Evolutionary conservation across 2,113 vertebrate genomes (phyloP).

Genomic region (Cynocephalus volans): DNA sequence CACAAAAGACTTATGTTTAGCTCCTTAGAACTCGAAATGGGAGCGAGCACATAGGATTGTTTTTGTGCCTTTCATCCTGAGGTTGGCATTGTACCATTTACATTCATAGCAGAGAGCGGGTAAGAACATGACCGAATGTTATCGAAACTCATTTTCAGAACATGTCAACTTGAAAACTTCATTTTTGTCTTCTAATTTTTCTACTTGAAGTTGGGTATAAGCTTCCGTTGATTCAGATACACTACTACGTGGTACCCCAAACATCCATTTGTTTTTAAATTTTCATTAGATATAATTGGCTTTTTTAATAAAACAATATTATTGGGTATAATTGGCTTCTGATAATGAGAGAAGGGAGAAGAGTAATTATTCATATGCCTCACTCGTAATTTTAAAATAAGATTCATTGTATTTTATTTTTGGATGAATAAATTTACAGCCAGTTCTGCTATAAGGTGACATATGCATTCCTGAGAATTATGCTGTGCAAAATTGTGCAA

Average conservation of each 20-base stretch:
- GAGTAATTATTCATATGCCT: not conserved
- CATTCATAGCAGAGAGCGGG: not conserved
- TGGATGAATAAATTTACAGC: not conserved
- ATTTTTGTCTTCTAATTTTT: slow-evolving; percentile 47
- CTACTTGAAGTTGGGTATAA: not conserved
- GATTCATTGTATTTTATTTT: not conserved
- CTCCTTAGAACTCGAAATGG: not conserved
- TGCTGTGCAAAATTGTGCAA: not conserved
- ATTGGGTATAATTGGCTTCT: not conserved
- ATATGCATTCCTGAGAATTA: not conserved
- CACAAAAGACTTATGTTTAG: not conserved
- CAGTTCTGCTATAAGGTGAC: not conserved
- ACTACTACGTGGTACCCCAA: not conserved
- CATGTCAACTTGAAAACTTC: not conserved
- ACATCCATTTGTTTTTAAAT: not conserved
- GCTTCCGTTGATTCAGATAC: not conserved
- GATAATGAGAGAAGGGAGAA: not conserved
- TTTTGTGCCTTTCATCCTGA: not conserved
- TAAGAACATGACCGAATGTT: not conserved
- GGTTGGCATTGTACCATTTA: not conserved
- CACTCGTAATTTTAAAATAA: not conserved
- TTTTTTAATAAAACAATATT: not conserved
- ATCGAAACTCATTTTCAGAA: not conserved
- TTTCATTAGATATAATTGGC: not conserved
- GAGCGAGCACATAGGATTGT: not conserved